These are phyloP conservation scores for Lasiurus borealis DNA, from an alignment of 2,113 vertebrate genomes.

Conservation along the genomic window DNA sequence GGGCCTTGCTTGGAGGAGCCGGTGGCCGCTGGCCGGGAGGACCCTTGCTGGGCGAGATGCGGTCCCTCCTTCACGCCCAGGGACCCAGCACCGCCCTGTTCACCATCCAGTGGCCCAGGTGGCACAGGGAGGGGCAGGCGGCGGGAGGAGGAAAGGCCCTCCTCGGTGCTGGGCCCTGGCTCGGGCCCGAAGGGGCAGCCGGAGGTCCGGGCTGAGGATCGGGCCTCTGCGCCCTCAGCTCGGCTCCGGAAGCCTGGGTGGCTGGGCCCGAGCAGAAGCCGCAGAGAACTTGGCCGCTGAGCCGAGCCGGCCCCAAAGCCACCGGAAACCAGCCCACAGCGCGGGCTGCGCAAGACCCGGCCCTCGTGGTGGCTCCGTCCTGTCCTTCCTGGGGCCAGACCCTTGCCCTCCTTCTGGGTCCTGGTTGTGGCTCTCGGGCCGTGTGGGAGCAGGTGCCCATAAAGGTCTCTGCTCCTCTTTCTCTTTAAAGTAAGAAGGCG, in stretches of 20 bases:
- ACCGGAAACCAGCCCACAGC: background rate
- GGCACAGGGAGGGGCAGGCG: no score
- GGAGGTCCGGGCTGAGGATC: no score
- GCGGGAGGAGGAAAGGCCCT: no score
- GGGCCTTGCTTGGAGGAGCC: no score
- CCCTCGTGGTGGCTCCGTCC: background rate
- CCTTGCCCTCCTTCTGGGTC: background rate
- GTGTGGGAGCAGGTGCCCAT: background rate
- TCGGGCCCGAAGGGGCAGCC: no score
- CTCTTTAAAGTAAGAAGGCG: fast-evolving
- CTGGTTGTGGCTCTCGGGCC: fast-evolving
- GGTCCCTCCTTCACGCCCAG: no score
- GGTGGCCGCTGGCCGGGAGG: no score
- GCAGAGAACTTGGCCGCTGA: background rate
- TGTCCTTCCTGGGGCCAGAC: background rate
- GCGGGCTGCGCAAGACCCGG: background rate
- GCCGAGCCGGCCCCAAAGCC: background rate
- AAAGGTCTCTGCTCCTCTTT: background rate
- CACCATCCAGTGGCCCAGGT: no score
- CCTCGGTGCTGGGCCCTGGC: no score
- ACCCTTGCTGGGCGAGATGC: no score
- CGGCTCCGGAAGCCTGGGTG: fast-evolving
- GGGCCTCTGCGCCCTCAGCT: no score
- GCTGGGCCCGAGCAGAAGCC: fast-evolving
- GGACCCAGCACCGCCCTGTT: no score